Conservation (phyloP, 2,113 vertebrate genomes). For the Petrocephalus zakoni region DNA sequence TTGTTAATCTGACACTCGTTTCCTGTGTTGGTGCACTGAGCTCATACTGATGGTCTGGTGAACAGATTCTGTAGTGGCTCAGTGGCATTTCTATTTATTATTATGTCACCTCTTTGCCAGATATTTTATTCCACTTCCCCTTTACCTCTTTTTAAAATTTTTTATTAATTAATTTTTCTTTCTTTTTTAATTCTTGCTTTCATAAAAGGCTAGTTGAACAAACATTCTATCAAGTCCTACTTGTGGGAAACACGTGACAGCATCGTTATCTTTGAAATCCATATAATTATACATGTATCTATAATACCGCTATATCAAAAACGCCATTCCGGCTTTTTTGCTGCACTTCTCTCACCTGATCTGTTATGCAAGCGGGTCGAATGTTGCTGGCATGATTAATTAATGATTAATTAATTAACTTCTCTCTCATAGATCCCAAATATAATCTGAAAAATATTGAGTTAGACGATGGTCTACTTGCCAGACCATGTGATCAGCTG, state of each 20-base stretch:
- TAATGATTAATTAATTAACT: neutral
- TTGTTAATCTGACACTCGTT: neutral
- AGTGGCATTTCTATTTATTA: neutral
- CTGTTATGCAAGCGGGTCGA: neutral
- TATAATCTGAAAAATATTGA: constrained; percentile 75
- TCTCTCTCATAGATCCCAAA: constrained; percentile 62
- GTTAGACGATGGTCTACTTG: constrained; percentile 79
- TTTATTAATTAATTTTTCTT: neutral
- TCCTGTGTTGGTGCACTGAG: neutral
- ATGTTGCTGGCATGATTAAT: neutral
- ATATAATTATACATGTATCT: neutral
- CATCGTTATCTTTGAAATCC: neutral
- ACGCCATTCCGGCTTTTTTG: neutral
- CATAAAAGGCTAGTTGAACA: neutral
- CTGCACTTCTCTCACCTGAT: neutral
- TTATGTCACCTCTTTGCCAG: too few species aligned
- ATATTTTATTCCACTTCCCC: too few species aligned
- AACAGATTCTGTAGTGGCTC: too few species aligned
- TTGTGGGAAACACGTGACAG: too few species aligned
- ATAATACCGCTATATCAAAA: neutral
- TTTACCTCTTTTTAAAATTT: neutral
- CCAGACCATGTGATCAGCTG: constrained; percentile 73
- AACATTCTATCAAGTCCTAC: too few species aligned
- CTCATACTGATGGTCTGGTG: neutral
- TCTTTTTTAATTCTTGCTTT: neutral